Evolutionary conservation across 2,113 vertebrate species (phyloP).

Genomic region (Anoplopoma fimbria): DNA sequence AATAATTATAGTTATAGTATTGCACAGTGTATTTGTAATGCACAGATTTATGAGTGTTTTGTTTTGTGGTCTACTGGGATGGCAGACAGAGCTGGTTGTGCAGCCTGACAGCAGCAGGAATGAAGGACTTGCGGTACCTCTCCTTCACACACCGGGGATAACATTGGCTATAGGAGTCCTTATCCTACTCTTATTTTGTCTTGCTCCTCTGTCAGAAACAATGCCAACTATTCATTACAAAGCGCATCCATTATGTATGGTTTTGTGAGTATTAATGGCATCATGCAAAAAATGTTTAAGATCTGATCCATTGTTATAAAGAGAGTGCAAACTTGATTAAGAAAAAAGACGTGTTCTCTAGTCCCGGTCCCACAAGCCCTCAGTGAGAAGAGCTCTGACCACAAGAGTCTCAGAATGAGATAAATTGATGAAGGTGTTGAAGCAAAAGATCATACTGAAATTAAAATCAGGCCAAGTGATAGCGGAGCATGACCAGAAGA

Average conservation of each 20-base stretch:
- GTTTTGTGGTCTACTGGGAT: too few species aligned
- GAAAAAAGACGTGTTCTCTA: neutral
- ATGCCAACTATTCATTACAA: neutral
- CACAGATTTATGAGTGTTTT: too few species aligned
- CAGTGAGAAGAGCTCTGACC: neutral
- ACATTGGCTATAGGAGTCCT: neutral
- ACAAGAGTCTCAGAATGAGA: neutral
- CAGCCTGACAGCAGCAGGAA: too few species aligned
- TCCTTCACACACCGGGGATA: too few species aligned
- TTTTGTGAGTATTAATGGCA: neutral
- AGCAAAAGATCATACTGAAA: neutral
- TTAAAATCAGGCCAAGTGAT: neutral
- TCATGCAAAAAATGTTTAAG: neutral
- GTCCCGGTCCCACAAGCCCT: neutral
- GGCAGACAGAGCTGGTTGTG: too few species aligned
- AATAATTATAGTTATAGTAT: too few species aligned
- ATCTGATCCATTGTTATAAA: neutral
- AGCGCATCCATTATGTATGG: neutral
- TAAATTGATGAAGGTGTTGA: neutral
- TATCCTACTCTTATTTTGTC: neutral
- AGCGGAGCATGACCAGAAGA: conserved; percentile 64
- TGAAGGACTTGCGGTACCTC: too few species aligned
- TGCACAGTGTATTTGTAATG: too few species aligned
- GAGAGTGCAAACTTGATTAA: neutral
- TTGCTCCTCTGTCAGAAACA: neutral